Percentiles rank a stretch among this genome's conserved stretches.
Conservation (phyloP, 2,888 invertebrate species). For the Hypena proboscidalis region DNA sequence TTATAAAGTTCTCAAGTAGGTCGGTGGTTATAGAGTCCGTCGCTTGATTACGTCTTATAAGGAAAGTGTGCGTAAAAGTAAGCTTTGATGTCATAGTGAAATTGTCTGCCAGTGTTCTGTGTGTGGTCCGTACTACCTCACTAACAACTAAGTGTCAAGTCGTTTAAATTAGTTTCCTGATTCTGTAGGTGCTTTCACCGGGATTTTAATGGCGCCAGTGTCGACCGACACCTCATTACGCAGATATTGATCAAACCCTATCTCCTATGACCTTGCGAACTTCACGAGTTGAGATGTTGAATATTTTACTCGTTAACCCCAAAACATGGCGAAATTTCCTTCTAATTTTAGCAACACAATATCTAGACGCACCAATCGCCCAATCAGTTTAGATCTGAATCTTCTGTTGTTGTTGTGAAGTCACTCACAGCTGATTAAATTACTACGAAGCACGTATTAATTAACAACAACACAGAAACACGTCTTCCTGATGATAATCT, state of each 20-base stretch:
- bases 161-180: conserved; percentile 71
- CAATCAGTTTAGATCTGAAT: conserved; percentile 14
- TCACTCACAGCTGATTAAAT: conserved; percentile 25
- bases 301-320: conserved; percentile 56
- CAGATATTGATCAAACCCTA: conserved; percentile 70
- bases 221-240: conserved; percentile 68
- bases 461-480: conserved; percentile 32
- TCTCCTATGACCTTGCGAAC: conserved; percentile 61
- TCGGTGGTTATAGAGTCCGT: conserved; percentile 16
- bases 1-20: no score
- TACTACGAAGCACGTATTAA: conserved; percentile 28
- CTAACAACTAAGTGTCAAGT: conserved; percentile 51
- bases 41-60: conserved; percentile 9
- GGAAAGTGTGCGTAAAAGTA: conserved; percentile 18
- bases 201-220: conserved; percentile 67
- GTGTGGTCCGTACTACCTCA: conserved; percentile 55
- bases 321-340: conserved; percentile 28
- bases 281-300: conserved; percentile 58
- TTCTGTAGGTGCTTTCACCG: conserved; percentile 58
- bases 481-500: conserved; percentile 31
- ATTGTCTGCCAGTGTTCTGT: conserved; percentile 33
- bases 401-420: conserved; percentile 1
- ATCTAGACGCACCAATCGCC: conserved; percentile 5
- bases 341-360: conserved; percentile 19
- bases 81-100: conserved; percentile 19